Conservation (phyloP, 2,797 vertebrate genomes). For the Gymnoscopelus braueri region DNA sequence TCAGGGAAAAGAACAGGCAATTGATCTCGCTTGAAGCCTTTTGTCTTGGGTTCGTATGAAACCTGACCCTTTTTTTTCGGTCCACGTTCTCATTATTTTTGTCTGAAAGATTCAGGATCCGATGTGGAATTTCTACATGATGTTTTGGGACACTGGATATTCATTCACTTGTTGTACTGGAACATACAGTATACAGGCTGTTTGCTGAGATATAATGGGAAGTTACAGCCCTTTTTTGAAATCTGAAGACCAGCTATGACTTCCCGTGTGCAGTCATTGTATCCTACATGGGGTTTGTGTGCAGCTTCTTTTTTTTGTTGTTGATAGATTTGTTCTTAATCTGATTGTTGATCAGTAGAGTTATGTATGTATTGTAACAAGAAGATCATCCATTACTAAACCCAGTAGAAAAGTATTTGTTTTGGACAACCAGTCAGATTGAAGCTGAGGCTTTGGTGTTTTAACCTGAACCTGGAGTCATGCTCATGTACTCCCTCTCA, state of each 20-base stretch:
- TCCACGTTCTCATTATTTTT: constrained; percentile 23
- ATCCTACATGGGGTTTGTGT: constrained; percentile 61
- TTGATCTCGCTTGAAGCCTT: constrained; percentile 44
- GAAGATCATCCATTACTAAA: background rate
- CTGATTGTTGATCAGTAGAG: constrained; percentile 13
- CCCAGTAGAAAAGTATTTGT: constrained; percentile 20
- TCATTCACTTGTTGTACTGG: background rate
- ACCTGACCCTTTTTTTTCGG: constrained; percentile 18
- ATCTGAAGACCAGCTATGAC: constrained; percentile 51
- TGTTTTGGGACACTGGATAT: background rate
- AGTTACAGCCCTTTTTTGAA: constrained; percentile 32
- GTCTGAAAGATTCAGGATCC: background rate
- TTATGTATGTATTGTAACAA: background rate
- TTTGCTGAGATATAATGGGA: constrained; percentile 35
- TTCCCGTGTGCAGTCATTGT: constrained; percentile 45
- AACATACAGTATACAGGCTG: constrained; percentile 4
- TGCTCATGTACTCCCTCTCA: constrained; percentile 82
- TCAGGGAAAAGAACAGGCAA: constrained; percentile 62
- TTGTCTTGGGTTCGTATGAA: constrained; percentile 32
- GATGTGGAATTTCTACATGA: constrained; percentile 13
- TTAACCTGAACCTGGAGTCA: constrained; percentile 58
- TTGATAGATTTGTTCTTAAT: background rate
- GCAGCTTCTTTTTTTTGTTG: background rate
- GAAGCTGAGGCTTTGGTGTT: constrained; percentile 2
- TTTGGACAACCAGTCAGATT: background rate